These are phyloP conservation scores for Pinna nobilis DNA, from an alignment of 1,140 invertebrate species.

Conservation along the genomic window DNA sequence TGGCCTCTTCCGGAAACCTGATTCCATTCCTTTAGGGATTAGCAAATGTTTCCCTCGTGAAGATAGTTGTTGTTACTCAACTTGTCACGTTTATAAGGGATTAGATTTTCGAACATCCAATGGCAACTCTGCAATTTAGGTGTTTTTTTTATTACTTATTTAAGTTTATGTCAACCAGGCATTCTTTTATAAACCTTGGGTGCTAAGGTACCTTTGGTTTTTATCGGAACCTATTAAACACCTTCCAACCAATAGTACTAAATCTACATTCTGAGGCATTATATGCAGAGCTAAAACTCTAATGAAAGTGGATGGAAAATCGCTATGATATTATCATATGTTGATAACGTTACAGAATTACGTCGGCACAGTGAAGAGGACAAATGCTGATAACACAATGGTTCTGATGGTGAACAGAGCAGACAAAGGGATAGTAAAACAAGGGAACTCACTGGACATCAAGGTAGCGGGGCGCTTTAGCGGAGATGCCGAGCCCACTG, in stretches of 20 bases:
- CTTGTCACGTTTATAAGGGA: no score
- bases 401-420: slow-evolving; percentile 44
- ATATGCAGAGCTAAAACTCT: background rate
- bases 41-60: no score
- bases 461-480: slow-evolving; percentile 40
- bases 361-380: slow-evolving; percentile 25
- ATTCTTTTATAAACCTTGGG: no score
- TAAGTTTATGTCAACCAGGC: no score
- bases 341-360: slow-evolving; percentile 37
- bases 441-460: slow-evolving; percentile 36
- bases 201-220: background rate
- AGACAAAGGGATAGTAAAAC: slow-evolving; percentile 38
- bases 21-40: no score
- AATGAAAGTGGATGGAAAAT: background rate
- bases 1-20: no score
- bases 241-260: background rate
- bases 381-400: slow-evolving; percentile 21
- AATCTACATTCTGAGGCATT: background rate
- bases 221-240: background rate
- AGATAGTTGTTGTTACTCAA: no score
- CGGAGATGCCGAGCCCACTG: slow-evolving; percentile 28
- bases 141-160: no score
- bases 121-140: no score
- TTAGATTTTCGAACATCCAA: no score
- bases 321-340: background rate